Base-by-base conservation (phyloP, 2,888 invertebrate species). In the Tetheella fluctuosa region DNA sequence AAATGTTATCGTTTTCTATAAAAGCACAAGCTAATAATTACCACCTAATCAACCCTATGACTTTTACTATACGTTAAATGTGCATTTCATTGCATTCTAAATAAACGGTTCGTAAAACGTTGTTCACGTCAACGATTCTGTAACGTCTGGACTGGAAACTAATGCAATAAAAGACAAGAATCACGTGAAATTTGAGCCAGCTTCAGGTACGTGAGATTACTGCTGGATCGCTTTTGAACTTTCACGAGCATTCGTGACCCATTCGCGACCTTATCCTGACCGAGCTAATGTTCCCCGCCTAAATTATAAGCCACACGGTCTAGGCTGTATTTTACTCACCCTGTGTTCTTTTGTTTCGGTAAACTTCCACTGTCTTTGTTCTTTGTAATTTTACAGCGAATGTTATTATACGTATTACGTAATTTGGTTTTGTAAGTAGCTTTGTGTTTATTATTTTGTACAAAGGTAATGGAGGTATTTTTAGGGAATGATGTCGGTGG, bases 131-230 rank as follows among this genome's bases (percentile, higher is more conserved):
- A 58, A 57, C 54, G 58, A 48, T 23, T 64, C 63, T 62, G 48
- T 63, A 67, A 63, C 65, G 70, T 65, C 70, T 71, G 68, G 60
- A 64, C 67, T 71, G 66, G 69, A 73, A 77, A 75, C 77, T 72
- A 72, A 73, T 67, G 72, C 71, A 73, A 77, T 80, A 77, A 76
- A 75, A 73, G 69, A 69, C 67, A 63, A 65, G 67, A 64, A 68
- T 56, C 67, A 69, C 72, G 69, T 68, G 71, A 70, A 74, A 73
- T 73, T 70, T 64, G 64, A 63, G 61, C 67, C 64, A 76, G 70
- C 64, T 55, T 20, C 30, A 23, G 23, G 48, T 71, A 70, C 68
- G 69, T 68, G 70, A 69, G 66, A 64, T 68, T 67, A 39, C 42
- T 55, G 20, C 48, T 48, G 48, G 48, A 48, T 20, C 48, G 34